Base-by-base conservation (phyloP, 2,888 invertebrate species). In the Cloeon dipterum region DNA sequence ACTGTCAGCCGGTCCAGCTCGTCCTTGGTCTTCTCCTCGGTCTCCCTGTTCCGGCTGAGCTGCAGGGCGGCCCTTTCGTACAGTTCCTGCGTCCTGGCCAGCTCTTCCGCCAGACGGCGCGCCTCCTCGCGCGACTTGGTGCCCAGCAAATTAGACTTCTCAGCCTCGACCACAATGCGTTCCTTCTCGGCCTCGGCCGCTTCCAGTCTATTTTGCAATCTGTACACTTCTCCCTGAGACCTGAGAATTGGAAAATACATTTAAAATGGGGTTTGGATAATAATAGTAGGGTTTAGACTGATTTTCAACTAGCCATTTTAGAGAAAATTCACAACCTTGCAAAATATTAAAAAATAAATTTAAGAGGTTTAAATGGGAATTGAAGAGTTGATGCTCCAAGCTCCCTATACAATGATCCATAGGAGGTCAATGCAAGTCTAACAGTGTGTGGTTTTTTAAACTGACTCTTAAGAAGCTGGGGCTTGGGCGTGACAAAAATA, bases 1-100 rank as follows among this genome's bases (percentile, higher is more conserved):
- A 81, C 70, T 45, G 70, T 61, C 45, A 78, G 53, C 46, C 78
- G 65, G 47, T 79, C 81, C 51, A 79, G 62, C 46, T 79, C 81
- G 51, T 81, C 79, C 49, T 86, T 83, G 20, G 81, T 75, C 53
- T 88, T 88, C 46, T 89, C 88, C 59, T 89, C 89, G 47, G 74
- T 69, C 56, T 89, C 89, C 55, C 86, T 86, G 37, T 81, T 74
- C 46, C 88, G 69, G 39, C 73, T 73, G 19, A 88, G 61, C 53
- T 89, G 86, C 46, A 88, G 62, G 10, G 81, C 74, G 13, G 83
- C 76, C 43, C 88, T 66, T 48, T 88, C 86, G 52, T 85, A 86
- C 63, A 83, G 71, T 59, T 89, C 88, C 54, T 88, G 85, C 37
- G 85, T 58, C 41, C 82, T 70, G 36, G 78, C 70, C 45, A 81